These are phyloP conservation scores for Tachystola acroxantha DNA, from an alignment of 2,888 invertebrate genomes.

Conservation along the genomic window DNA sequence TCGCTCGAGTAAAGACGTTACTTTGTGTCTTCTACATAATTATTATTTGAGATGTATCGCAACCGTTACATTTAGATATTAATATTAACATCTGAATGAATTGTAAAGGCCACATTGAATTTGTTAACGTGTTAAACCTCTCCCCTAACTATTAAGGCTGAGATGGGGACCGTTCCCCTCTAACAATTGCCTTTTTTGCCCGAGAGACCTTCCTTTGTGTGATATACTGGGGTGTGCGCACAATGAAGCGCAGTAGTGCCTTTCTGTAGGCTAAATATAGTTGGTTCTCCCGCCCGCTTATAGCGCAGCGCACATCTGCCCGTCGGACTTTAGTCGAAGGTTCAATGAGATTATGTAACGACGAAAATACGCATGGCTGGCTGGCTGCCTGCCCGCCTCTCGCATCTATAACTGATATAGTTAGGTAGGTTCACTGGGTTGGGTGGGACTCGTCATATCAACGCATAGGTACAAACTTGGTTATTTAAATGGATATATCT, in stretches of 20 bases:
- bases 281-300: constrained; percentile 45
- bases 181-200: constrained; percentile 66
- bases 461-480: too few species aligned
- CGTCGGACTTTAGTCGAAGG: constrained; percentile 17
- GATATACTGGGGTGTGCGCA: constrained; percentile 58
- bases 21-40: too few species aligned
- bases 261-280: constrained; percentile 75
- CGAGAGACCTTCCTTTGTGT: constrained; percentile 69
- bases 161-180: constrained; percentile 63
- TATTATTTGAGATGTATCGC: too few species aligned
- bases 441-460: too few species aligned
- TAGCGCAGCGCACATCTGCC: constrained; percentile 66
- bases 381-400: constrained; percentile 4
- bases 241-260: constrained; percentile 62
- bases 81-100: constrained; percentile 11
- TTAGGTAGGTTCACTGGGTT: background rate
- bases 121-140: constrained; percentile 45
- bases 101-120: constrained; percentile 40
- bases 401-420: background rate
- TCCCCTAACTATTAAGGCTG: constrained; percentile 56
- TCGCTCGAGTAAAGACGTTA: too few species aligned
- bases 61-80: too few species aligned
- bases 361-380: constrained; percentile 4
- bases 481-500: too few species aligned
- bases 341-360: constrained; percentile 12